A percentile compares a stretch with the other conserved stretches of the same genome.
Evolutionary conservation across 2,797 vertebrate genomes (phyloP).

Genomic region (Myotis myotis): DNA sequence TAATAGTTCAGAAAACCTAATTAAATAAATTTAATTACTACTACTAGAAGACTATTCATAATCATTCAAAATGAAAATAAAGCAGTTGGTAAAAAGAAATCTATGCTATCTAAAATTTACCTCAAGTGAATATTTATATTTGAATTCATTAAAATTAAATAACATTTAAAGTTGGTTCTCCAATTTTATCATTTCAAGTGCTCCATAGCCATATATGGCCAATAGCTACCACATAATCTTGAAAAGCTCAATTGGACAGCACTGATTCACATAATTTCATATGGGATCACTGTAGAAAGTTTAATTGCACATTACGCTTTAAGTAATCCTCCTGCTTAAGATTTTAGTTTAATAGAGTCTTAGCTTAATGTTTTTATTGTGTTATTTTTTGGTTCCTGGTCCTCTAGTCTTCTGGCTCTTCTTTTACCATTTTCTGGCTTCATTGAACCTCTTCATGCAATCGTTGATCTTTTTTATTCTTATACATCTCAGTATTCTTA

Average conservation of each 20-base stretch:
- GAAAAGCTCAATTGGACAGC: background rate
- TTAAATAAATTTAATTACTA: background rate
- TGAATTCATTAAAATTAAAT: slow-evolving; percentile 12
- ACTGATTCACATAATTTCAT: background rate
- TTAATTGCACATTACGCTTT: background rate
- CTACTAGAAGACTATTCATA: background rate
- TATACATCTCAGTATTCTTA: background rate
- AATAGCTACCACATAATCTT: background rate
- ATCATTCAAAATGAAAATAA: slow-evolving; percentile 24
- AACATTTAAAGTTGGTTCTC: background rate
- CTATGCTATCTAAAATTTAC: background rate
- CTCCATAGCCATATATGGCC: background rate
- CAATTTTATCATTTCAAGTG: background rate
- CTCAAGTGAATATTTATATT: background rate
- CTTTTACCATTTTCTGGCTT: background rate
- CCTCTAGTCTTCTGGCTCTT: background rate
- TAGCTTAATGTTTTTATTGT: background rate
- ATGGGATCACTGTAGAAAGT: background rate
- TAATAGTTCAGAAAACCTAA: background rate
- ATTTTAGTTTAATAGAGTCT: background rate
- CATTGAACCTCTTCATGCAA: background rate
- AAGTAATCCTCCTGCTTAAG: background rate
- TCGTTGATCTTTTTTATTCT: background rate
- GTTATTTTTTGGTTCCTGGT: background rate
- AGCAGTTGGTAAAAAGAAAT: background rate